Evolutionary conservation across 2,797 vertebrate species (phyloP).

Genomic region (Distichodus sexfasciatus): DNA sequence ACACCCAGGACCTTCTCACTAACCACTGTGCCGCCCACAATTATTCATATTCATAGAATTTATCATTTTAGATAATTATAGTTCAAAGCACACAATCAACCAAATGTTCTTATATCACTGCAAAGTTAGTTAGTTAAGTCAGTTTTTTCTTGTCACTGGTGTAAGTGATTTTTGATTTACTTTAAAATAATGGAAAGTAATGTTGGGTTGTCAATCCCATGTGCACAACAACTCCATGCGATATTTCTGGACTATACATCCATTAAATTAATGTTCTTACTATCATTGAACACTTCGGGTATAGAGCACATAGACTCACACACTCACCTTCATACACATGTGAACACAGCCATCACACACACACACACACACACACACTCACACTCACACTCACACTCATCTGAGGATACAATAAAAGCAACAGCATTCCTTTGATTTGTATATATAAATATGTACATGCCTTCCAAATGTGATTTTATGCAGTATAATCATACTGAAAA

Average conservation of each 20-base stretch:
- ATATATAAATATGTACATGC: slow-evolving; percentile 21
- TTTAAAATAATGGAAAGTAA: slow-evolving; percentile 4
- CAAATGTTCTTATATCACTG: too few species aligned
- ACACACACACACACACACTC: neutral
- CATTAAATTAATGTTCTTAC: neutral
- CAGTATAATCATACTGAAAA: slow-evolving; percentile 31
- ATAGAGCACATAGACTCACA: neutral
- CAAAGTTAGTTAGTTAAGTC: too few species aligned
- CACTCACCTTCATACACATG: slow-evolving; percentile 7
- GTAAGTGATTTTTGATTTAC: too few species aligned
- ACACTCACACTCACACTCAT: neutral
- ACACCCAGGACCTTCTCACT: too few species aligned
- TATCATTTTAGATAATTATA: too few species aligned
- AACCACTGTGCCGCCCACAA: too few species aligned
- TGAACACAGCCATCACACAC: neutral
- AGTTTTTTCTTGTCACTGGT: neutral
- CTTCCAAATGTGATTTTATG: slow-evolving; percentile 32
- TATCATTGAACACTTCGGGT: neutral
- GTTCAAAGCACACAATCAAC: too few species aligned
- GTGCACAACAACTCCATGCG: neutral
- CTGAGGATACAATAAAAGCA: slow-evolving; percentile 6
- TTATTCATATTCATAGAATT: too few species aligned
- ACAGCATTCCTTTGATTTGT: slow-evolving; percentile 14
- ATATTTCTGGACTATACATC: neutral
- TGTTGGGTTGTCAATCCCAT: neutral